These are phyloP conservation scores for Struthidea cinerea DNA, from an alignment of 2,113 vertebrate species.

Conservation along the genomic window DNA sequence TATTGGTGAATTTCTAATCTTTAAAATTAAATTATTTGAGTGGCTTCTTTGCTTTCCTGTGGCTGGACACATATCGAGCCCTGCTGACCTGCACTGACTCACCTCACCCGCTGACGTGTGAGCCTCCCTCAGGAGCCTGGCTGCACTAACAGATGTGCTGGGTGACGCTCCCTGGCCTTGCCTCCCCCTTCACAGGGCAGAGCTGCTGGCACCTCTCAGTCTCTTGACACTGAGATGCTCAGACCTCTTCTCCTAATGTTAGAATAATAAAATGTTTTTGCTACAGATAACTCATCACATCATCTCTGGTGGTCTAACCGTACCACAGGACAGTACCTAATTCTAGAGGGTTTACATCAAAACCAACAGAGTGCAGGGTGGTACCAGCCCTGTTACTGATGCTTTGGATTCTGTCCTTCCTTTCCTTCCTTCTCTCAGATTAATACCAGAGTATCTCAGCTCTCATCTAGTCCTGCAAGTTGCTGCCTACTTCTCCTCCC, in stretches of 20 bases:
- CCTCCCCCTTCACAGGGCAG: neutral
- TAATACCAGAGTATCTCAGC: neutral
- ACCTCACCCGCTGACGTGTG: fast-evolving
- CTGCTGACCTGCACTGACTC: neutral
- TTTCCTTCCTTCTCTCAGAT: neutral
- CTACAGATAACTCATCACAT: neutral
- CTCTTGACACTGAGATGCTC: neutral
- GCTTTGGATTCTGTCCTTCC: neutral
- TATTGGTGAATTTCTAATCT: neutral
- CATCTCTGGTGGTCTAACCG: neutral
- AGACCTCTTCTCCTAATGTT: neutral
- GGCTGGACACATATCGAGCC: neutral
- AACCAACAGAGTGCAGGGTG: neutral
- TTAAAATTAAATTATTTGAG: neutral
- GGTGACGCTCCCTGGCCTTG: neutral
- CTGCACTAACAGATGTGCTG: neutral
- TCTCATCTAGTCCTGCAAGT: neutral
- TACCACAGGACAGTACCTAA: neutral
- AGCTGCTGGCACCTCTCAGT: neutral
- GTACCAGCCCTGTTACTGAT: neutral
- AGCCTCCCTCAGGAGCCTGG: neutral
- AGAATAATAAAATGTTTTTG: neutral
- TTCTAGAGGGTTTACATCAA: neutral
- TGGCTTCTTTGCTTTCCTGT: neutral
- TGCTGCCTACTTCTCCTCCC: neutral